Conservation (phyloP, 2,113 vertebrate species). For the Nasalis larvatus region DNA sequence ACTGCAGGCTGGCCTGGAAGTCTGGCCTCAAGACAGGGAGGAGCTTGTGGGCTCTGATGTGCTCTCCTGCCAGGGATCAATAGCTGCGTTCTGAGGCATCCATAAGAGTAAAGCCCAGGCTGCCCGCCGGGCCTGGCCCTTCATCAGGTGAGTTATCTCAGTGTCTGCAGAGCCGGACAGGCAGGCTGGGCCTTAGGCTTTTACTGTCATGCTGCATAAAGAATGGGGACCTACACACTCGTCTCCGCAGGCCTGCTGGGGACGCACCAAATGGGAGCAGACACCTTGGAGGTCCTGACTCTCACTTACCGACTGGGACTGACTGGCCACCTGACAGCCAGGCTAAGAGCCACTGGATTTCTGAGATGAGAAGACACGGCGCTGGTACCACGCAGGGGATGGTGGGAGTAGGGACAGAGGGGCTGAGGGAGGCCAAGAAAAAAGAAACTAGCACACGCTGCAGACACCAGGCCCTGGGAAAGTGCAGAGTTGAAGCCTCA, state of each 20-base stretch:
- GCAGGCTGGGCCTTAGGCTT: neutral
- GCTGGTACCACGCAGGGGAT: neutral
- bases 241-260: neutral
- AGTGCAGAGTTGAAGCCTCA: rapidly evolving
- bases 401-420: neutral
- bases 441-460: rapidly evolving
- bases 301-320: neutral
- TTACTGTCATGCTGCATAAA: slow-evolving; percentile 19
- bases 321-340: neutral
- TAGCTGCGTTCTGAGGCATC: neutral
- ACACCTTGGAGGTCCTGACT: neutral
- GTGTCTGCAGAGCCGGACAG: neutral
- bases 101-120: neutral
- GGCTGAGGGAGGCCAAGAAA: neutral
- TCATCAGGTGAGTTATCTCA: neutral
- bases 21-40: neutral
- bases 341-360: neutral
- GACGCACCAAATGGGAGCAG: rapidly evolving
- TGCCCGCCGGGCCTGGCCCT: rapidly evolving
- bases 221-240: neutral
- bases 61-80: neutral
- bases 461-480: neutral
- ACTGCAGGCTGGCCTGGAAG: neutral
- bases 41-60: rapidly evolving
- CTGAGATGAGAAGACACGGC: neutral